These are phyloP conservation scores for Anolis apletophallus DNA, from an alignment of 2,797 vertebrate species.

Conservation along the genomic window DNA sequence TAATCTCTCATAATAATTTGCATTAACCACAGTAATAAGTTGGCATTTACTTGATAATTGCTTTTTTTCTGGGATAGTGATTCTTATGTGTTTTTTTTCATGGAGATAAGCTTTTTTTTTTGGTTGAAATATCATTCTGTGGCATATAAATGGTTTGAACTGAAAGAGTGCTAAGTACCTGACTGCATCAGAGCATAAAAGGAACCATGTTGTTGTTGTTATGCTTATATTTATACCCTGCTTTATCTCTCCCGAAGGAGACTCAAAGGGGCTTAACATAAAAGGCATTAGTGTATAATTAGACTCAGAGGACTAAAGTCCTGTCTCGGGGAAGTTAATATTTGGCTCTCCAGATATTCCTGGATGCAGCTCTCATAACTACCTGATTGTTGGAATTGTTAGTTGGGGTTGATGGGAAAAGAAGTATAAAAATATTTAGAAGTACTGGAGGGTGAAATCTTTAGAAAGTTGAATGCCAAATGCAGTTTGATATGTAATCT, in stretches of 20 bases:
- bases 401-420: not conserved
- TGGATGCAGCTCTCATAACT: not conserved
- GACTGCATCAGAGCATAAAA: not conserved
- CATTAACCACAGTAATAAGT: not conserved
- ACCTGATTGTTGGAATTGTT: too few species aligned
- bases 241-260: too few species aligned
- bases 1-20: not conserved
- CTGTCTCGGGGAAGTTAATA: not conserved
- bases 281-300: too few species aligned
- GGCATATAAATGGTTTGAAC: not conserved
- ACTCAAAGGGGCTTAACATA: too few species aligned
- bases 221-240: too few species aligned
- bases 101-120: not conserved
- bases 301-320: not conserved
- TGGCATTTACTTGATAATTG: not conserved
- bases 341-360: not conserved
- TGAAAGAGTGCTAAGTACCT: not conserved
- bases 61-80: not conserved
- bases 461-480: constrained; percentile 70
- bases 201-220: too few species aligned
- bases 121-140: not conserved
- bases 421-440: not conserved
- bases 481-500: constrained; percentile 34
- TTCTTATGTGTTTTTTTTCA: not conserved
- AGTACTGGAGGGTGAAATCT: constrained; percentile 72